These are phyloP conservation scores for Paracanthobrama guichenoti DNA, from an alignment of 2,113 vertebrate genomes.

Conservation along the genomic window DNA sequence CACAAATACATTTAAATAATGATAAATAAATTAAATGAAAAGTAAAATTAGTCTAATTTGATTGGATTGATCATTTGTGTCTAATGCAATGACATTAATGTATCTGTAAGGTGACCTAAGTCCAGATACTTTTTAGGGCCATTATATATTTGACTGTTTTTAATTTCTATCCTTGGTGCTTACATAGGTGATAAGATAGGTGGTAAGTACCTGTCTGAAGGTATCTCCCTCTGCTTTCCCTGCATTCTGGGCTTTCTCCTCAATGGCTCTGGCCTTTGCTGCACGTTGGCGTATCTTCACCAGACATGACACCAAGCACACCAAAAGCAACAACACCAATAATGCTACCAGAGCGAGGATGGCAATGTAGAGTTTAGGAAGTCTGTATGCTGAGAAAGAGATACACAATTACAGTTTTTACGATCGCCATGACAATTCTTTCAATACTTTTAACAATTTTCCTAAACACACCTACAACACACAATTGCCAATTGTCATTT, in stretches of 20 bases:
- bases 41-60: neutral
- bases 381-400: conserved; percentile 66
- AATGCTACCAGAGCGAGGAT: conserved; percentile 75
- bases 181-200: neutral
- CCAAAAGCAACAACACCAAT: conserved; percentile 74
- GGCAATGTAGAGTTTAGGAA: conserved; percentile 72
- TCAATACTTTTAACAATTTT: too few relatives aligned
- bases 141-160: neutral
- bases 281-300: conserved; percentile 76
- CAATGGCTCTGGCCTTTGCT: conserved; percentile 70
- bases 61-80: neutral
- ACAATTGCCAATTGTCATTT: too few relatives aligned
- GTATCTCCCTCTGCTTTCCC: conserved; percentile 76
- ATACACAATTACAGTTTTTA: neutral
- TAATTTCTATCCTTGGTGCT: neutral
- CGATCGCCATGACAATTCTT: too few relatives aligned
- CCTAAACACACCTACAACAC: too few relatives aligned
- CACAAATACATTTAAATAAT: neutral
- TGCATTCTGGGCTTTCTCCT: conserved; percentile 73
- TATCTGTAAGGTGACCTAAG: neutral
- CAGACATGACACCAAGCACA: conserved; percentile 77
- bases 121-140: neutral
- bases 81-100: neutral
- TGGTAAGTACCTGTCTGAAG: conserved; percentile 74
- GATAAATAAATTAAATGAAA: neutral